A percentile compares a stretch with the other conserved stretches of the same genome.
These are phyloP conservation scores for Sanderia malayensis DNA, from an alignment of 30 jellyfish, hydroid and myxozoan genomes.

Conservation along the genomic window DNA sequence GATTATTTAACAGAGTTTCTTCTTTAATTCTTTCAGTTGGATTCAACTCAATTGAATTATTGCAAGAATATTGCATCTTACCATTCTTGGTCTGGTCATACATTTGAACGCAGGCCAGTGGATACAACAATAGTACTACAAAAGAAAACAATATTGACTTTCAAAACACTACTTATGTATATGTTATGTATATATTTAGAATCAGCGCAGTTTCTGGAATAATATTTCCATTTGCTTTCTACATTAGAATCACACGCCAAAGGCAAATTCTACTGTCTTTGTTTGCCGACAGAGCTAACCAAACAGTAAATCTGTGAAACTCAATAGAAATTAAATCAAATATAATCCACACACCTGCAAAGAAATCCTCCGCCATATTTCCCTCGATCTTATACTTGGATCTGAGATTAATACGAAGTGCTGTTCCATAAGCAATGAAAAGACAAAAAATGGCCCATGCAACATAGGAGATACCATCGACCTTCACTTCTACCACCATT, in stretches of 20 bases:
- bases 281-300: not conserved
- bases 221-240: no score
- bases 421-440: slow-evolving; percentile 60
- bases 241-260: no score
- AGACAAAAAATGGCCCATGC: slow-evolving; percentile 53
- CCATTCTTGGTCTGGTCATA: slow-evolving; percentile 74
- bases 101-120: slow-evolving; percentile 79
- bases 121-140: slow-evolving; percentile 73
- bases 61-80: slow-evolving; percentile 19
- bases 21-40: not conserved
- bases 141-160: slow-evolving; percentile 3
- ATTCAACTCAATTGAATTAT: not conserved
- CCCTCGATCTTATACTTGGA: slow-evolving; percentile 58
- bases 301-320: not conserved
- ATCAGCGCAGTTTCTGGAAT: not conserved
- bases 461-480: slow-evolving; percentile 41
- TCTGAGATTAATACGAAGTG: slow-evolving; percentile 42
- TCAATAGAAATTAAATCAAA: no score
- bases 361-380: slow-evolving; percentile 67
- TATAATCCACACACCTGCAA: not conserved
- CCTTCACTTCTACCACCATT: slow-evolving; percentile 55
- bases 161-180: no score
- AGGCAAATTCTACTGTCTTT: no score
- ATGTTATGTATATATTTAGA: not conserved
- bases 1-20: not conserved